Conservation (phyloP, 2,113 vertebrate species). For the Sylvia atricapilla region DNA sequence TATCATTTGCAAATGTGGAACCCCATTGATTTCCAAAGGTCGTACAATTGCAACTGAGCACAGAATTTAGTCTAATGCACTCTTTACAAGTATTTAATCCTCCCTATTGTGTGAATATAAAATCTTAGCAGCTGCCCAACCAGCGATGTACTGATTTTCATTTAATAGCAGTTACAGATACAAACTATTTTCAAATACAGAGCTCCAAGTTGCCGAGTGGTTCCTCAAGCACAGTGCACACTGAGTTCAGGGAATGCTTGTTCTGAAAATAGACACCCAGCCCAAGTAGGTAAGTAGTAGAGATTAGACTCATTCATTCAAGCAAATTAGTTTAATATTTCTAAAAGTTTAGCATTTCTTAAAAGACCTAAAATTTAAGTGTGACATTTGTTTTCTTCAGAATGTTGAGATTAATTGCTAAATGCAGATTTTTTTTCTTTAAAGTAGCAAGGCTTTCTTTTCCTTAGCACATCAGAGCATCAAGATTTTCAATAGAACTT, state of each 20-base stretch:
- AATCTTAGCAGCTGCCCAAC: conserved; percentile 53
- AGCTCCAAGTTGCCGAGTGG: neutral
- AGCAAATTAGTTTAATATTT: neutral
- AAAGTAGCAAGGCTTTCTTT: neutral
- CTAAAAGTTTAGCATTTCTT: neutral
- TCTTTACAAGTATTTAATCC: conserved; percentile 55
- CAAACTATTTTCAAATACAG: conserved; percentile 29
- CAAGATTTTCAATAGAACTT: neutral
- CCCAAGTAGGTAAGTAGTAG: conserved; percentile 4
- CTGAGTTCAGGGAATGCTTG: neutral
- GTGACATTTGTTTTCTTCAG: neutral
- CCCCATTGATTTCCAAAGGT: conserved; percentile 44
- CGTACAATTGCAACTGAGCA: neutral
- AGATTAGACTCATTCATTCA: conserved; percentile 16
- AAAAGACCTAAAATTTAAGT: neutral
- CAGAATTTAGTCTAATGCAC: conserved; percentile 35
- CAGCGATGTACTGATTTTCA: conserved; percentile 3
- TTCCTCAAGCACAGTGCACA: neutral
- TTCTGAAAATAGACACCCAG: neutral
- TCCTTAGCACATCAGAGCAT: neutral
- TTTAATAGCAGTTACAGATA: conserved; percentile 45
- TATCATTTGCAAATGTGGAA: conserved; percentile 42
- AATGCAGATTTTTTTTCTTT: neutral
- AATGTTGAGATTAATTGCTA: neutral
- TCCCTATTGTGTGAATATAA: conserved; percentile 42